Base-by-base conservation (phyloP, 2,797 vertebrate species). In the Ctenosaura bakeri region DNA sequence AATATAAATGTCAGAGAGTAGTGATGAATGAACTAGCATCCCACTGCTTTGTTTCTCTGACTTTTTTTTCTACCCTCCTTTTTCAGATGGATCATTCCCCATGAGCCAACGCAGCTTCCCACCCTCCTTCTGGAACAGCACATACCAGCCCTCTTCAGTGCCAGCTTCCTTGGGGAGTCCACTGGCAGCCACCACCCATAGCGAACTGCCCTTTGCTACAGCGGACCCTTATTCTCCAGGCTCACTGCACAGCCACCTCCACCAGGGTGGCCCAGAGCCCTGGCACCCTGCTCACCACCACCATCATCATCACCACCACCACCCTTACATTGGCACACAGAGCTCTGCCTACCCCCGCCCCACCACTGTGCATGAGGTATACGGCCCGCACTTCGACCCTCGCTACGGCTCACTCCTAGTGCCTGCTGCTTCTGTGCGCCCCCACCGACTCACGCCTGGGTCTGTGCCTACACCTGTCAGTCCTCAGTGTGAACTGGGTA, bases 51-150 rank as follows among this genome's bases (percentile, higher is more conserved):
- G 14, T 18, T 93, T 8, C 32, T 24, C 46, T 95, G 6, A 90
- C 6, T 52, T n/a, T 85, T 86, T 35, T 46, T 78, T 83, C 73
- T 46, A 1, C 0, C 9, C n/a, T 80, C n/a, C 93, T 90, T 81
- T n/a, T 76, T 6, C 94, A 95, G 98, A 99, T 0, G 98, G 98
- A 83, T 98, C 98, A 88, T 99, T 98, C 95, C 99, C 99, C 0
- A 99, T 99, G 99, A 99, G 96, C 96, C 99, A 99, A 96, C 97
- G 99, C 90, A 98, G 98, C 95, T 99, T 99, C 96, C 99, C 99
- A 0, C 98, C 98, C 0, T 99, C 99, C 14, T 99, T 99, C 97
- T 99, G 99, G 99, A 99, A 99, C 98, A 99, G 99, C 92, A 97
- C 98, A 0, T 99, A 99, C 97, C 99, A 99, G 96, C 97, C 98